Evolutionary conservation across 2,797 vertebrate species (phyloP), one percentile per base, ranked within the genome.

Genomic region (Hyperoplus lanceolatus): DNA sequence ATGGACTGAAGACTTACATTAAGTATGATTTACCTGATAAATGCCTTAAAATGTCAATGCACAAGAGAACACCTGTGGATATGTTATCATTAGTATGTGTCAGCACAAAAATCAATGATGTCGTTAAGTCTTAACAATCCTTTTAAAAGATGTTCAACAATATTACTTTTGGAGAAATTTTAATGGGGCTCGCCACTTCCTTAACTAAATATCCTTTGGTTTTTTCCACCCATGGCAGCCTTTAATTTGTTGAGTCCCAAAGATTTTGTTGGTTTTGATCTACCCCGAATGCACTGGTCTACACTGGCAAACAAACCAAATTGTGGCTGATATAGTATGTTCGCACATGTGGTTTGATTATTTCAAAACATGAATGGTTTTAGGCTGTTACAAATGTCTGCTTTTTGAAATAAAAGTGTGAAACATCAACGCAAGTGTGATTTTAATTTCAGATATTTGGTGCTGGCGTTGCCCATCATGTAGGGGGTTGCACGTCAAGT

Each of bases 1-100:
- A 76, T 48, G 64, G 77, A 86, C 75, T 79, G 70, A 89, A 80
- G 81, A 78, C 87, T 91, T 91, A 88, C 71, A 89, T 92, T 90
- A 91, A 90, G 86, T 86, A 81, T 88, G 81, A 86, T 77, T 71
- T 85, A 78, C 72, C 29, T 55, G 55, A 75, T 79, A 66, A 76
- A 72, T 79, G 71, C 61, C 82, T 77, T 38, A 29, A 73, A 65
- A 77, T 78, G 65, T 75, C 76, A 58, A 39, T 59, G 18, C 57
- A 57, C 55, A 50, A n/a, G 61, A 71, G 18, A 54, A 62, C 39
- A 38, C 48, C 56, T 55, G 39, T 80, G 36, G 41, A 60, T 51
- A 68, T 16, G 50, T 55, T 50, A 7, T 72, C 7, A 63, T 57
- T 16, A 10, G 36, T 42, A 65, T 59, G 14, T 66, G 10, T 5